Base-by-base conservation (phyloP, 2,888 invertebrate genomes). In the Antheraea yamamai region DNA sequence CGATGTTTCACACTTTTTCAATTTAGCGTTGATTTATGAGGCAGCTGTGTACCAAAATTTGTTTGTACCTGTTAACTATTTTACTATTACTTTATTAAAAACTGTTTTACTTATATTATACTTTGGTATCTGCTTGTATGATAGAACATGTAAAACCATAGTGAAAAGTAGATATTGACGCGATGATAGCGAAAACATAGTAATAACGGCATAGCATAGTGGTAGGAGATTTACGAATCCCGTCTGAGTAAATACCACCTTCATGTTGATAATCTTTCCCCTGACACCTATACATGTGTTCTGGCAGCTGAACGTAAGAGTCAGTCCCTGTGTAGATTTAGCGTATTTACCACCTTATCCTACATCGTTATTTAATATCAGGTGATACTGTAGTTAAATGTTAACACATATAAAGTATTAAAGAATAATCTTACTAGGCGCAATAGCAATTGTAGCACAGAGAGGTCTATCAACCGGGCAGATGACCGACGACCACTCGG, bases 361-460 rank as follows among this genome's bases (percentile, higher is more conserved):
- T 12, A 7, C 35, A 39, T 30, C 39, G 39, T 39, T 10, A 39
- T 39, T 39, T 39, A 39, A 39, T 10, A 39, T 39, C 39, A 39
- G 39, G 39, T 39, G 10, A 39, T 8, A 39, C 4, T 39, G 39
- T 39, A 8, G 39, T 39, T 10, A 39, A 39, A 39, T 39, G 10
- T 39, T 52, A 52, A 55, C 7, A 20, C 18, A 0, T 7, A 20
- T 20, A 55, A 7, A n/a, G 20, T 7, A 73, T 73, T 23, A 10
- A 66, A 30, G 23, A 61, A 4, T 39, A 35, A 58, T 72, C 76
- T 82, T 58, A 92, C 92, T 86, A 7, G 91, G 91, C 20, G 86
- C 82, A 2, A 76, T 75, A 0, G 89, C 88, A 23, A 84, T 77
- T 3, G 91, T 91, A 51, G 90, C 90, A 77, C 92, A 91, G 71